Percentiles rank a stretch among this genome's conserved stretches.
phyloP scores from a whole-genome alignment of 2,888 invertebrate genomes.

The Caenorhabditis macrosperma region DNA sequence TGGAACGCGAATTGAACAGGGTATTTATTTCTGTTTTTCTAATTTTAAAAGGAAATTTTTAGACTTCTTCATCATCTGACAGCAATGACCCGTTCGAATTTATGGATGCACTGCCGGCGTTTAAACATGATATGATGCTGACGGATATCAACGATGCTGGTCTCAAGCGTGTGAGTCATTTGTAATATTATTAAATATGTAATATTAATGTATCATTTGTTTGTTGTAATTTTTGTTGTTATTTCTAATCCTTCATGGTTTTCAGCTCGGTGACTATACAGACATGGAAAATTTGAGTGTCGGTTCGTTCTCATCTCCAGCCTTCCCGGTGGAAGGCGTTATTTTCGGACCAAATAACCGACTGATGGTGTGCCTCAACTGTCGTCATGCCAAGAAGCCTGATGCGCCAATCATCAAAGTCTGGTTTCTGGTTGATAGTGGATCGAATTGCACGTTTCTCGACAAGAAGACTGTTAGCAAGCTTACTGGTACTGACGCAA shows the following conservation, averaged over 20 bases:
- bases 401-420: slow-evolving; percentile 63
- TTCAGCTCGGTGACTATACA: slow-evolving; percentile 63
- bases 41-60: slow-evolving; percentile 46
- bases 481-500: slow-evolving; percentile 56
- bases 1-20: slow-evolving; percentile 48
- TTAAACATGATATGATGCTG: slow-evolving; percentile 65
- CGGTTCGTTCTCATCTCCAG: slow-evolving; percentile 55
- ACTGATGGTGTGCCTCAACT: slow-evolving; percentile 61
- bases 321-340: slow-evolving; percentile 63
- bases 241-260: slow-evolving; percentile 58
- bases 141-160: slow-evolving; percentile 59
- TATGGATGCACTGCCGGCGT: slow-evolving; percentile 61
- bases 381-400: slow-evolving; percentile 65
- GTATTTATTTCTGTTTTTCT: slow-evolving; percentile 52
- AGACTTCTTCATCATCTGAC: slow-evolving; percentile 43
- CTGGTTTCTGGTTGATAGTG: slow-evolving; percentile 59
- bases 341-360: slow-evolving; percentile 64
- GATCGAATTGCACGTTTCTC: slow-evolving; percentile 64
- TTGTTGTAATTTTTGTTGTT: slow-evolving; percentile 44
- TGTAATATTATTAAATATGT: slow-evolving; percentile 18
- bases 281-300: slow-evolving; percentile 59
- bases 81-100: slow-evolving; percentile 45
- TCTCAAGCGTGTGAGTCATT: slow-evolving; percentile 61
- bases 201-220: slow-evolving; percentile 16
- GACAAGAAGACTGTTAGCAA: slow-evolving; percentile 58